Percentiles rank a stretch among this genome's conserved stretches.
These are phyloP conservation scores for Ganaspis sp. DNA, from an alignment of 1,140 invertebrate genomes.

Conservation along the genomic window DNA sequence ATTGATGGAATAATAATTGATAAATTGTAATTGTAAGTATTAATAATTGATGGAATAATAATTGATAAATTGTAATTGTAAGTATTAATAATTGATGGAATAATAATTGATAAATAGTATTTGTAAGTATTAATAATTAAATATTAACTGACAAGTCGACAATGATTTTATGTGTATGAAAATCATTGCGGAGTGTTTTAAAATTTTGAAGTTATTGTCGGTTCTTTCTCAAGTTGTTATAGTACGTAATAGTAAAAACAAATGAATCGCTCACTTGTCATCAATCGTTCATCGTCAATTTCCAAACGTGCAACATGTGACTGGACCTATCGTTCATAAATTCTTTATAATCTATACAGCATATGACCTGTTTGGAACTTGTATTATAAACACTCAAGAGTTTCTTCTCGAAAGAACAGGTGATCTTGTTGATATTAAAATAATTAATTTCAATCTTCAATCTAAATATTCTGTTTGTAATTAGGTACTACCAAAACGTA, in stretches of 20 bases:
- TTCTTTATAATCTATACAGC: not conserved
- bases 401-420: not conserved
- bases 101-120: not conserved
- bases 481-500: too few species aligned
- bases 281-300: slow-evolving; percentile 35
- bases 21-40: too few species aligned
- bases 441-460: not conserved
- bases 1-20: too few species aligned
- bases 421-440: not conserved
- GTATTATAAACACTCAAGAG: not conserved
- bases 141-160: not conserved
- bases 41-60: too few species aligned
- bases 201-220: not conserved
- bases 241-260: slow-evolving; percentile 39
- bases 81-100: not conserved
- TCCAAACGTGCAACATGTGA: slow-evolving; percentile 9
- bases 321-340: slow-evolving; percentile 7
- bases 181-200: not conserved
- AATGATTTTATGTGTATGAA: not conserved
- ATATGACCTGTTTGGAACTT: not conserved
- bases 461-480: too few species aligned
- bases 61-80: too few species aligned
- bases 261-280: slow-evolving; percentile 38
- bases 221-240: not conserved
- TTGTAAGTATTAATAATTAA: not conserved